Conservation (phyloP, 2,113 vertebrate species). For the Xerus inauris region DNA sequence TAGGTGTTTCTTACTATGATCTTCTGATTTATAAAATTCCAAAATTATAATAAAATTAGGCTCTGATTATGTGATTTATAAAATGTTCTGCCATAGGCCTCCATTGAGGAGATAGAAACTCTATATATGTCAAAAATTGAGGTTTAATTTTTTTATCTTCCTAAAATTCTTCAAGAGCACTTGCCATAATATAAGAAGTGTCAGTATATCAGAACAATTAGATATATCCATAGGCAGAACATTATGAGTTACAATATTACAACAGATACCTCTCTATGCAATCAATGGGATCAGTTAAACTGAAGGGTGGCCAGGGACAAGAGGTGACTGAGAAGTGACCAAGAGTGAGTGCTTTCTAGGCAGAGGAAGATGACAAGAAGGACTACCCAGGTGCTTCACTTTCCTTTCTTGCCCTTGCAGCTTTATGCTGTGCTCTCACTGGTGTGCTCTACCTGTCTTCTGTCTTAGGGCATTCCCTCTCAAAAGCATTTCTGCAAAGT, state of each 20-base stretch:
- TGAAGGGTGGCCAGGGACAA: background rate
- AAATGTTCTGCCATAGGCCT: background rate
- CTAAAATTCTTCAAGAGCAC: slow-evolving; percentile 3
- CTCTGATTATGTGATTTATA: background rate
- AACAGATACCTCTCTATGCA: background rate
- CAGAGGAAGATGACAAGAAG: background rate
- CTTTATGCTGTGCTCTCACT: background rate
- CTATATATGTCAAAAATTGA: background rate
- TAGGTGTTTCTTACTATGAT: background rate
- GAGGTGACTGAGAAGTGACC: background rate
- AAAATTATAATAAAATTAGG: background rate
- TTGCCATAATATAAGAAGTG: background rate
- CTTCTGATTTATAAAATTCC: background rate
- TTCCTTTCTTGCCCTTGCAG: background rate
- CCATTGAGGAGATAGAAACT: background rate
- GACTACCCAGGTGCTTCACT: background rate
- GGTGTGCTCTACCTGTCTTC: background rate
- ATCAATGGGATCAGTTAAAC: background rate
- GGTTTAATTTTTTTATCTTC: slow-evolving; percentile 13
- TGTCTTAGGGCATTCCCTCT: background rate
- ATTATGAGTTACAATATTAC: background rate
- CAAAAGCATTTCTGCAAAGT: background rate
- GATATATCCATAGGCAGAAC: slow-evolving; percentile 22
- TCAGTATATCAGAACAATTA: slow-evolving; percentile 24
- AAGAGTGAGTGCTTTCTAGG: background rate